Percentiles rank a stretch among this genome's conserved stretches.
These are phyloP conservation scores for Umimayanthus kanabou DNA, from an alignment of 92 coral and sea anemone genomes.

Conservation along the genomic window DNA sequence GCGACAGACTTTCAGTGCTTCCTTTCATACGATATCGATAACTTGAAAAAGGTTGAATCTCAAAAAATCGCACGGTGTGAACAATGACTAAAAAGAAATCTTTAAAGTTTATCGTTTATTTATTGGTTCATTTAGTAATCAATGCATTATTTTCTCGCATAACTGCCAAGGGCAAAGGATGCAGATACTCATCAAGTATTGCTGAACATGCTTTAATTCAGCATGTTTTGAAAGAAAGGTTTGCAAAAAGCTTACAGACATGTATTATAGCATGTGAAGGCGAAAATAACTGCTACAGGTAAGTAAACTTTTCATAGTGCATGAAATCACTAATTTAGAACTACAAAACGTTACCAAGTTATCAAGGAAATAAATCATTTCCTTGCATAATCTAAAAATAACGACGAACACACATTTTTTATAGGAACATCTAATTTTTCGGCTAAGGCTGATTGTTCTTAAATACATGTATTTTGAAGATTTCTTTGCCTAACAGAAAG, in stretches of 20 bases:
- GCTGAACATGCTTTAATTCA: neutral
- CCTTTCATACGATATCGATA: too few species aligned
- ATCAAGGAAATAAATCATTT: too few species aligned
- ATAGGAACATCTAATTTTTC: too few species aligned
- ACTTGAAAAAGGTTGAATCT: too few species aligned
- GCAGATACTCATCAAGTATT: neutral
- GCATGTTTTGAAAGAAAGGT: constrained; percentile 10
- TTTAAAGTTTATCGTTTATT: neutral
- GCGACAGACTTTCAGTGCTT: neutral
- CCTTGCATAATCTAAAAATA: too few species aligned
- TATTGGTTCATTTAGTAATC: too few species aligned
- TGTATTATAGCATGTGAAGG: constrained; percentile 12
- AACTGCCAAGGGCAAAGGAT: constrained; percentile 6
- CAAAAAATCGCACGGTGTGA: too few species aligned
- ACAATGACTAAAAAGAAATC: too few species aligned
- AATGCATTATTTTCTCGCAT: neutral
- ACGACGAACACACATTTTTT: too few species aligned
- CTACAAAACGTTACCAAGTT: neutral
- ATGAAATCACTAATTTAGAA: neutral
- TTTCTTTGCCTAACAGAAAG: too few species aligned
- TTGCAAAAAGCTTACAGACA: neutral
- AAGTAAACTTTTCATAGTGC: neutral
- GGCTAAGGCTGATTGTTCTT: too few species aligned
- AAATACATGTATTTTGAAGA: too few species aligned
- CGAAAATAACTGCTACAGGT: constrained; percentile 20